Evolutionary conservation across 2,888 invertebrate genomes (phyloP).

Genomic region (Choristoneura rosaceana): DNA sequence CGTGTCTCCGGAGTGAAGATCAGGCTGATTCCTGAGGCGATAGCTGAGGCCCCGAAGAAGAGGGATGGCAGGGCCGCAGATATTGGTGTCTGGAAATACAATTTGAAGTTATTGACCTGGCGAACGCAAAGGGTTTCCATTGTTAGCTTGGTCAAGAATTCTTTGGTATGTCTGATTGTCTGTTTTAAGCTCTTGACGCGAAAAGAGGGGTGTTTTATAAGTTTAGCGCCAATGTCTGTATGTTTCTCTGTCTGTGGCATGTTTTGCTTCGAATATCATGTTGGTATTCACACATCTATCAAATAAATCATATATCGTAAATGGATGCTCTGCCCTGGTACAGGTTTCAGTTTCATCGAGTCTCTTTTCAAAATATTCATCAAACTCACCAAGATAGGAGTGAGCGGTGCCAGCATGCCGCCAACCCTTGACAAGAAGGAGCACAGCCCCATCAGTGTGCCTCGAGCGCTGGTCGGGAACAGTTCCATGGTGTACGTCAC

Average conservation of each 20-base stretch:
- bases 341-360: too few species aligned
- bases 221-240: too few species aligned
- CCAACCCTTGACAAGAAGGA: slow-evolving; percentile 86
- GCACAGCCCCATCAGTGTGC: slow-evolving; percentile 86
- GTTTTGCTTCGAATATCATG: too few species aligned
- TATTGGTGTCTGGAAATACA: slow-evolving; percentile 67
- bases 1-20: slow-evolving; percentile 72
- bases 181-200: too few species aligned
- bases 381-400: slow-evolving; percentile 78
- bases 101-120: background rate
- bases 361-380: background rate
- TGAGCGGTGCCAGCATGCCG: slow-evolving; percentile 87
- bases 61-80: slow-evolving; percentile 70
- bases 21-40: slow-evolving; percentile 62
- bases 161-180: too few species aligned
- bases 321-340: too few species aligned
- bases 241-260: too few species aligned
- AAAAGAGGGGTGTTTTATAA: too few species aligned
- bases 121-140: too few species aligned
- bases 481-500: slow-evolving; percentile 88
- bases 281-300: too few species aligned
- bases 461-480: slow-evolving; percentile 87
- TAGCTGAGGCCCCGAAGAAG: slow-evolving; percentile 70
- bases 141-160: too few species aligned
- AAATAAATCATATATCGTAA: too few species aligned